Percentiles rank a stretch among this genome's conserved stretches.
Conservation (phyloP, 2,888 invertebrate genomes). For the Griposia aprilina region DNA sequence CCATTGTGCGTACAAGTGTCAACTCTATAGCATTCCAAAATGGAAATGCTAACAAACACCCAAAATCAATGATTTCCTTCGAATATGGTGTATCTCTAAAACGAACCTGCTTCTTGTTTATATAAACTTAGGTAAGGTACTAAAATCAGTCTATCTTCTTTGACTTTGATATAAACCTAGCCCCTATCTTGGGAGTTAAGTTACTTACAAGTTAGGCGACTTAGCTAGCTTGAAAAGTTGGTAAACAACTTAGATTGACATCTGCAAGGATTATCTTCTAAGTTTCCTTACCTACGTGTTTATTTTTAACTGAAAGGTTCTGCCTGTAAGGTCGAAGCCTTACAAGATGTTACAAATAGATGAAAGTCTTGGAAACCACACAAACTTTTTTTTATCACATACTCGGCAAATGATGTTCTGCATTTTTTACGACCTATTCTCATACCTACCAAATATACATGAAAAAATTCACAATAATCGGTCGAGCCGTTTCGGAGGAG, state of each 20-base stretch:
- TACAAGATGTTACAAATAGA: background rate
- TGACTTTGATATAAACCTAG: constrained; percentile 30
- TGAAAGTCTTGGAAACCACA: background rate
- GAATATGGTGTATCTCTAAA: background rate
- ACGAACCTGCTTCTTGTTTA: background rate
- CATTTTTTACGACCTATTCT: too few relatives aligned
- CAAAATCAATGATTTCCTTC: background rate
- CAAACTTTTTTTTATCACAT: background rate
- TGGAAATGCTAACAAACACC: background rate
- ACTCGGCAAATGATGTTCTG: too few relatives aligned
- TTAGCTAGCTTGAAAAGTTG: constrained; percentile 28
- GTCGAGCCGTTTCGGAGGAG: too few relatives aligned
- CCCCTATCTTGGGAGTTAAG: constrained; percentile 28
- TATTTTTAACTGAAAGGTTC: constrained; percentile 10
- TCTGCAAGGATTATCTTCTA: constrained; percentile 31
- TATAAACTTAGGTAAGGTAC: background rate
- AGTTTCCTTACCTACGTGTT: constrained; percentile 11
- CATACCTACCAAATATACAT: too few relatives aligned
- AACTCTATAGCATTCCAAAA: background rate
- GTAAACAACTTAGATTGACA: constrained; percentile 49
- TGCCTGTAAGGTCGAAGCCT: background rate
- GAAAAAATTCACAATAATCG: too few relatives aligned
- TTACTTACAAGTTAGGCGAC: constrained; percentile 33
- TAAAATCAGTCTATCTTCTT: constrained; percentile 14
- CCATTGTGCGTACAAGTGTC: too few relatives aligned